phyloP scores from a whole-genome alignment of 92 coral and sea anemone genomes.

The Epizoanthus stellaris region DNA sequence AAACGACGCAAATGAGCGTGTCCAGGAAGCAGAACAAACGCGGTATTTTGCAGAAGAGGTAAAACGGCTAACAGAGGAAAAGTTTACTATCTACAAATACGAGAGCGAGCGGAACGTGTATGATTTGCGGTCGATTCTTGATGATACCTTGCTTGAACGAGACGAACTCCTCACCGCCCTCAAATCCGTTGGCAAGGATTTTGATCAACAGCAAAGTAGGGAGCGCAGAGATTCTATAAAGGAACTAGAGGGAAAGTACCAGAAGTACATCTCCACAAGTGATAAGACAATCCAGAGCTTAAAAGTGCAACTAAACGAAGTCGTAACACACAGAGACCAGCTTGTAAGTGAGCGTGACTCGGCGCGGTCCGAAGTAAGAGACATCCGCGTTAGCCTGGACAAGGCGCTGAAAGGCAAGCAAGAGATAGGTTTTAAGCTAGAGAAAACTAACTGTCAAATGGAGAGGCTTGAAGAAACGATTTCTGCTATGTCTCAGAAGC shows the following conservation, averaged over 20 bases:
- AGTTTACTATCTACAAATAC: constrained; percentile 82
- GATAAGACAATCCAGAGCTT: constrained; percentile 86
- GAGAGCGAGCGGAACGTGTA: constrained; percentile 83
- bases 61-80: constrained; percentile 80
- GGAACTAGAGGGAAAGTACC: constrained; percentile 79
- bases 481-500: constrained; percentile 72
- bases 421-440: constrained; percentile 67
- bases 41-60: constrained; percentile 81
- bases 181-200: constrained; percentile 75
- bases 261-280: constrained; percentile 81
- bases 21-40: constrained; percentile 74
- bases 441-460: constrained; percentile 78
- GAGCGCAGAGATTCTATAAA: constrained; percentile 69
- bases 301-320: constrained; percentile 74
- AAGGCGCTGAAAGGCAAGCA: constrained; percentile 73
- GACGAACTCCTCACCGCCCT: constrained; percentile 80
- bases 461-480: constrained; percentile 82
- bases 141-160: constrained; percentile 79
- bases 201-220: constrained; percentile 50
- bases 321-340: constrained; percentile 68
- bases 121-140: constrained; percentile 71
- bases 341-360: constrained; percentile 64
- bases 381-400: constrained; percentile 62
- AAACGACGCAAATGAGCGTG: constrained; percentile 82
- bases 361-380: constrained; percentile 58